phyloP scores from a whole-genome alignment of 1,140 invertebrate genomes.

The Copidosoma floridanum region DNA sequence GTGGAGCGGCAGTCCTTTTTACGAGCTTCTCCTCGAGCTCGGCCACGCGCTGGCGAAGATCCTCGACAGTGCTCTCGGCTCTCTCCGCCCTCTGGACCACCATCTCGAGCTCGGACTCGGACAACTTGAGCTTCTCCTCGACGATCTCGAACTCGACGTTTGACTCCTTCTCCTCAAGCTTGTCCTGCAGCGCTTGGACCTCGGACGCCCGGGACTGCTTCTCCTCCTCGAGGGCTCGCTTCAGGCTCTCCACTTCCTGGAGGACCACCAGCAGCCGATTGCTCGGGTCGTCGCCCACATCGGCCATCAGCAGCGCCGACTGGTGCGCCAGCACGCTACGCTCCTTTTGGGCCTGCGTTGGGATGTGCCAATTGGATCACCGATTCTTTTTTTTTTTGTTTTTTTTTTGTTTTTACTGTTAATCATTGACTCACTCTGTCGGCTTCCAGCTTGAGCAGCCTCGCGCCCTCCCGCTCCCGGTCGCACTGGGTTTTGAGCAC shows the following conservation, averaged over 20 bases:
- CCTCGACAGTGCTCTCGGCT: constrained; percentile 57
- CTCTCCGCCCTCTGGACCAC: constrained; percentile 62
- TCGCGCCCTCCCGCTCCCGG: constrained; percentile 61
- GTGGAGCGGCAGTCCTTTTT: constrained; percentile 50
- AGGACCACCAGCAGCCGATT: constrained; percentile 59
- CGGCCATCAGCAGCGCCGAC: constrained; percentile 65
- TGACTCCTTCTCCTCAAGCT: constrained; percentile 65
- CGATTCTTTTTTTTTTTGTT: too few species aligned
- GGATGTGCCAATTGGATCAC: too few species aligned
- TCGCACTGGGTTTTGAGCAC: constrained; percentile 62
- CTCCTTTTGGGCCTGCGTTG: constrained; percentile 60
- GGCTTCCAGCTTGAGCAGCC: constrained; percentile 54
- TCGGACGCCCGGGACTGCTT: constrained; percentile 57
- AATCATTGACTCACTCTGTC: constrained; percentile 50
- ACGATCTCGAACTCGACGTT: constrained; percentile 68
- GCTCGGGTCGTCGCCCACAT: constrained; percentile 58
- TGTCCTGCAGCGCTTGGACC: constrained; percentile 62
- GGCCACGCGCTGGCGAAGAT: constrained; percentile 39
- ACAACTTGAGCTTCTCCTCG: constrained; percentile 68
- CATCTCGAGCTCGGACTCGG: constrained; percentile 65
- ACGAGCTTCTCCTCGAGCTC: constrained; percentile 42
- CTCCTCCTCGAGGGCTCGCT: constrained; percentile 63
- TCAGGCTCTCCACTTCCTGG: constrained; percentile 64
- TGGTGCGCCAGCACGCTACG: constrained; percentile 66
- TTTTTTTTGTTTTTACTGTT: too few species aligned